These are phyloP conservation scores for Mastomys coucha DNA, from an alignment of 2,113 vertebrate genomes.

Conservation along the genomic window DNA sequence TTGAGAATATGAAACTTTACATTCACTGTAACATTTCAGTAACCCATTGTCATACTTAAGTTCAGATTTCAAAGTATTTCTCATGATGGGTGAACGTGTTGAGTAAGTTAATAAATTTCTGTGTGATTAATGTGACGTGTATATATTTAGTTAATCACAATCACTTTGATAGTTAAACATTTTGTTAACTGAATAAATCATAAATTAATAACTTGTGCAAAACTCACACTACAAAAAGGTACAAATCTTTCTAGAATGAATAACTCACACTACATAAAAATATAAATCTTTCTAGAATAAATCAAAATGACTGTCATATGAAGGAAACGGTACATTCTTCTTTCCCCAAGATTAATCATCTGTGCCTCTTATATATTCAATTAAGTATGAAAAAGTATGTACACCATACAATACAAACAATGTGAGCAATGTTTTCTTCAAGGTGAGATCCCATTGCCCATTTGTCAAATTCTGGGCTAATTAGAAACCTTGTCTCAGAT, in stretches of 20 bases:
- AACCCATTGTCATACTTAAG: not conserved
- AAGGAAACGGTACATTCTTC: not conserved
- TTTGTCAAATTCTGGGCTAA: not conserved
- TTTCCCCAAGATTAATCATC: not conserved
- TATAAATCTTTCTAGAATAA: not conserved
- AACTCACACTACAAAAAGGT: no score
- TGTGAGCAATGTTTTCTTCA: not conserved
- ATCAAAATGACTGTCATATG: not conserved
- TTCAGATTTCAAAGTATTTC: not conserved
- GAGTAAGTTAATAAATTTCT: not conserved
- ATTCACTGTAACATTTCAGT: not conserved
- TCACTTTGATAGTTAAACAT: not conserved
- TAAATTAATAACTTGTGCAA: not conserved
- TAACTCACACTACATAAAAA: no score
- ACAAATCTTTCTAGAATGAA: not conserved
- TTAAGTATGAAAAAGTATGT: not conserved
- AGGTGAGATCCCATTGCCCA: accelerated
- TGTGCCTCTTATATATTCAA: not conserved
- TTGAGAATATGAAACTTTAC: not conserved
- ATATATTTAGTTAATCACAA: not conserved
- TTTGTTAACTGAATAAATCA: not conserved
- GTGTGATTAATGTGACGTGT: not conserved
- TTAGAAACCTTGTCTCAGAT: not conserved
- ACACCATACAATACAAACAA: not conserved
- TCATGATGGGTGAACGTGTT: not conserved